These are phyloP conservation scores for Harpalus rubripes DNA, from an alignment of 2,888 invertebrate species.

Conservation along the genomic window DNA sequence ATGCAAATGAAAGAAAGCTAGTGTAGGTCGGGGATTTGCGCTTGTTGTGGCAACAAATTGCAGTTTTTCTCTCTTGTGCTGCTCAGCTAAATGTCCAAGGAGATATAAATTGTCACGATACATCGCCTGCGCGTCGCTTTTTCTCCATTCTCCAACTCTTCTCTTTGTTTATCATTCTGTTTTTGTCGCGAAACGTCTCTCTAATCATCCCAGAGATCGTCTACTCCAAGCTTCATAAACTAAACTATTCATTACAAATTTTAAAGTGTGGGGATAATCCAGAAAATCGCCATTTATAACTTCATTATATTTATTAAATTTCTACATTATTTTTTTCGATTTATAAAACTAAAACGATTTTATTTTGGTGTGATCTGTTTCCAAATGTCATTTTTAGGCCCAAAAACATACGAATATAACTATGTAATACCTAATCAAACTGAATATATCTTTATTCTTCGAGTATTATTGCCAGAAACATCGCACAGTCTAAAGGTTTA, in stretches of 20 bases:
- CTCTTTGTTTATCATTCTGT: slow-evolving; percentile 40
- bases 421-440: too few relatives aligned
- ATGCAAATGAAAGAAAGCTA: slow-evolving; percentile 39
- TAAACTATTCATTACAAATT: not conserved
- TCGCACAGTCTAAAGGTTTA: too few relatives aligned
- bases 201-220: not conserved
- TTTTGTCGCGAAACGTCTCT: slow-evolving; percentile 18
- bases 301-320: too few relatives aligned
- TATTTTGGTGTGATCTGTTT: too few relatives aligned
- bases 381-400: too few relatives aligned
- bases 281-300: too few relatives aligned
- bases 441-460: too few relatives aligned
- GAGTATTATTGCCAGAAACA: too few relatives aligned
- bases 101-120: slow-evolving; percentile 52
- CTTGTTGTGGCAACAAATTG: slow-evolving; percentile 55
- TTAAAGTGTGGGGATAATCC: too few relatives aligned
- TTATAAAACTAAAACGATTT: too few relatives aligned
- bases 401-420: too few relatives aligned
- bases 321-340: too few relatives aligned
- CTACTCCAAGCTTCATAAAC: not conserved
- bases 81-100: slow-evolving; percentile 37
- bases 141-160: slow-evolving; percentile 9
- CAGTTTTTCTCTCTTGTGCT: slow-evolving; percentile 14
- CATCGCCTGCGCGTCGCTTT: slow-evolving; percentile 25
- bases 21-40: slow-evolving; percentile 37